These are phyloP conservation scores for Caenorhabditis brenneri DNA, from an alignment of 1,140 invertebrate genomes.

Conservation along the genomic window DNA sequence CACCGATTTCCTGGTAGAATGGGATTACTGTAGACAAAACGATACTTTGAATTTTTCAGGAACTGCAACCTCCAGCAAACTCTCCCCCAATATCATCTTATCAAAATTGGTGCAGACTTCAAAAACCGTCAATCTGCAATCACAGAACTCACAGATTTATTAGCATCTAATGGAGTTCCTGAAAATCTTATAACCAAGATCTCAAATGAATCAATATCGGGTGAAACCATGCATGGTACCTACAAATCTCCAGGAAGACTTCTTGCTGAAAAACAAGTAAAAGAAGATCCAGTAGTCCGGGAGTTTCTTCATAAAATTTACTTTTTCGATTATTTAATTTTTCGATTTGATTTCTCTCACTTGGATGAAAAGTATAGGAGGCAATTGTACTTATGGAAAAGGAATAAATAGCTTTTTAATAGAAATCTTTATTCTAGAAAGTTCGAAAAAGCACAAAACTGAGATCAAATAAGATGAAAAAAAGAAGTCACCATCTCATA, in stretches of 20 bases:
- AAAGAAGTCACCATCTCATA: background rate
- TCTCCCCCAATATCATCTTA: background rate
- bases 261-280: background rate
- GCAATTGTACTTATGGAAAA: background rate
- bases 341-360: background rate
- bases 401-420: background rate
- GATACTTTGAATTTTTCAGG: background rate
- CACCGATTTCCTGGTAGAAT: background rate
- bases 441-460: background rate
- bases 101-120: background rate
- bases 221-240: background rate
- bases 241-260: background rate
- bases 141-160: background rate
- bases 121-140: background rate
- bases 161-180: background rate
- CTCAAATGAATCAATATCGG: background rate
- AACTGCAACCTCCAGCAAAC: background rate
- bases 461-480: background rate
- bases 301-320: background rate
- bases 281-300: background rate
- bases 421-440: conserved; percentile 9
- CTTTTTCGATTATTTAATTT: conserved; percentile 7
- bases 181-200: background rate
- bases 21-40: background rate
- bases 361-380: background rate